Evolutionary conservation across 2,888 invertebrate genomes (phyloP).

Genomic region (Drosophila quinaria): DNA sequence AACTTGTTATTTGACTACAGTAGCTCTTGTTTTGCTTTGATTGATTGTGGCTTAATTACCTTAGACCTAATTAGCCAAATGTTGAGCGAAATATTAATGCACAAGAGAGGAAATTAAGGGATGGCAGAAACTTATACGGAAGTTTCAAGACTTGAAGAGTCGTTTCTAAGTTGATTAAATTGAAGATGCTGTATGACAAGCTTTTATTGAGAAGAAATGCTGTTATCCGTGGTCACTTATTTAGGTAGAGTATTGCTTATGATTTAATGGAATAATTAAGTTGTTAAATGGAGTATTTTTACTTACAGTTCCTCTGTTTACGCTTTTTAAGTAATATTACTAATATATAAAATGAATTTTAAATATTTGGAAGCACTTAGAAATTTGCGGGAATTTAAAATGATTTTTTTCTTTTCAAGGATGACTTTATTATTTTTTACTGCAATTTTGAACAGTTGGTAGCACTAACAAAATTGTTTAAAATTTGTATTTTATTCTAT

Average conservation of each 20-base stretch:
- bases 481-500: background rate
- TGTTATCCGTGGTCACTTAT: background rate
- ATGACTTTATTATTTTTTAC: no score
- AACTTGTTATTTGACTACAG: slow-evolving; percentile 40
- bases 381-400: no score
- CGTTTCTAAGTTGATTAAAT: slow-evolving; percentile 1
- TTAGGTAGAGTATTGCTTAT: no score
- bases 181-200: background rate
- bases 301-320: no score
- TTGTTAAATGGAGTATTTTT: background rate
- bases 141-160: background rate
- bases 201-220: background rate
- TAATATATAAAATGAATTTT: no score
- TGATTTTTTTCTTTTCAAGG: no score
- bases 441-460: background rate
- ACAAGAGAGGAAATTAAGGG: background rate
- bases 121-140: background rate
- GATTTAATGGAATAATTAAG: background rate
- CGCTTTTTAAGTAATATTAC: no score
- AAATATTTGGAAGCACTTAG: no score
- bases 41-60: slow-evolving; percentile 75
- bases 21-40: slow-evolving; percentile 41
- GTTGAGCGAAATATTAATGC: slow-evolving; percentile 29
- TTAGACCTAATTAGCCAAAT: slow-evolving; percentile 48
- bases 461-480: background rate